Evolutionary conservation across 1,140 invertebrate genomes (phyloP).

Genomic region (Formica selysi): DNA sequence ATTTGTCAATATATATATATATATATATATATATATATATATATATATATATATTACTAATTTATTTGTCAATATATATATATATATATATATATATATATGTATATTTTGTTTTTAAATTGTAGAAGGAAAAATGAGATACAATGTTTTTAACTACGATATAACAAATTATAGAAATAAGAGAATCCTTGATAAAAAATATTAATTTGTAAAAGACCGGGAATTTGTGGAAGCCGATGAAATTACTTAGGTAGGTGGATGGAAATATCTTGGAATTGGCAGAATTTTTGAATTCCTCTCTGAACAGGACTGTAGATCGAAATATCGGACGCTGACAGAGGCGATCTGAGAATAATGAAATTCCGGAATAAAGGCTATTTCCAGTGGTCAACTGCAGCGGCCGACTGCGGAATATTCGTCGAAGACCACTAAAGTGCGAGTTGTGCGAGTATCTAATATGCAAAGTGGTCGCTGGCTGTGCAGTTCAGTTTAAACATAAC

Average conservation of each 20-base stretch:
- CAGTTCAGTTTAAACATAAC: conserved; percentile 64
- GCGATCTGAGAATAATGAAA: conserved; percentile 44
- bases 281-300: conserved; percentile 32
- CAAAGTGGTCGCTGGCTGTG: conserved; percentile 60
- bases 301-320: background rate
- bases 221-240: conserved; percentile 7
- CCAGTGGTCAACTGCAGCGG: conserved; percentile 38
- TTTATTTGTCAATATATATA: background rate
- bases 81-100: background rate
- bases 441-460: conserved; percentile 66
- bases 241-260: conserved; percentile 32
- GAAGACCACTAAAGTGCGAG: conserved; percentile 50
- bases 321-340: conserved; percentile 29
- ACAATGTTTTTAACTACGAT: background rate
- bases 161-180: background rate
- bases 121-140: background rate
- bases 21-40: background rate
- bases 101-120: too few relatives aligned
- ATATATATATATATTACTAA: background rate
- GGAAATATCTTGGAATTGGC: conserved; percentile 33
- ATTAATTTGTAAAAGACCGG: background rate
- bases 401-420: background rate
- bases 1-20: background rate
- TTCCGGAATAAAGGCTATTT: conserved; percentile 47
- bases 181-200: background rate